Evolutionary conservation across 2,797 vertebrate genomes (phyloP).

Genomic region (Molossus alvarezi): DNA sequence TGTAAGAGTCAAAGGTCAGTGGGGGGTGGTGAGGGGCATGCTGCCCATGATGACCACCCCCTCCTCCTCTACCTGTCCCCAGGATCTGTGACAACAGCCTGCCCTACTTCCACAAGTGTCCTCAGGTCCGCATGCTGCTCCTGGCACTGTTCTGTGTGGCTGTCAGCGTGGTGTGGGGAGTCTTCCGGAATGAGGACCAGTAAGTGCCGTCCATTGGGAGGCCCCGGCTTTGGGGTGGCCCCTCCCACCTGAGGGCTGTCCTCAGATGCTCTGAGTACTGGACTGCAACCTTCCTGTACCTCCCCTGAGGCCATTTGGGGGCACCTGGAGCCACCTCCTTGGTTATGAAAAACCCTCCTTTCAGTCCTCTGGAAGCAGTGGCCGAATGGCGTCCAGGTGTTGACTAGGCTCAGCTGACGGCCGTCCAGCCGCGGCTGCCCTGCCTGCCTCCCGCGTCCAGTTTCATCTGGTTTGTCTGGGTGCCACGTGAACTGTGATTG

Average conservation of each 20-base stretch:
- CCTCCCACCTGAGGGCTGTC: neutral
- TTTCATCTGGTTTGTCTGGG: conserved; percentile 32
- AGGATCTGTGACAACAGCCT: conserved; percentile 96
- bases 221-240: neutral
- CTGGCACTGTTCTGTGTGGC: conserved; percentile 93
- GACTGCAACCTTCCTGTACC: neutral
- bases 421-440: neutral
- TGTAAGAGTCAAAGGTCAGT: neutral
- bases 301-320: neutral
- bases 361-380: neutral
- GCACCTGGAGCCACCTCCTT: neutral
- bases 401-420: neutral
- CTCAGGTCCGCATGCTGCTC: conserved; percentile 94
- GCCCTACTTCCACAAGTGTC: conserved; percentile 96
- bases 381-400: neutral
- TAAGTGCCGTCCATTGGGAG: conserved; percentile 89
- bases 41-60: neutral
- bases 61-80: neutral
- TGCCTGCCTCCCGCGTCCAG: neutral
- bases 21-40: neutral
- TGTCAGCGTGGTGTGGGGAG: conserved; percentile 95
- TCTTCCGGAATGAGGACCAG: conserved; percentile 98
- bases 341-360: neutral
- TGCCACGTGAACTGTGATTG: neutral
- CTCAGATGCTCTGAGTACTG: neutral